Evolutionary conservation across 2,113 vertebrate genomes (phyloP), one percentile per base, ranked within the genome.

Genomic region (Penelope pileata): DNA sequence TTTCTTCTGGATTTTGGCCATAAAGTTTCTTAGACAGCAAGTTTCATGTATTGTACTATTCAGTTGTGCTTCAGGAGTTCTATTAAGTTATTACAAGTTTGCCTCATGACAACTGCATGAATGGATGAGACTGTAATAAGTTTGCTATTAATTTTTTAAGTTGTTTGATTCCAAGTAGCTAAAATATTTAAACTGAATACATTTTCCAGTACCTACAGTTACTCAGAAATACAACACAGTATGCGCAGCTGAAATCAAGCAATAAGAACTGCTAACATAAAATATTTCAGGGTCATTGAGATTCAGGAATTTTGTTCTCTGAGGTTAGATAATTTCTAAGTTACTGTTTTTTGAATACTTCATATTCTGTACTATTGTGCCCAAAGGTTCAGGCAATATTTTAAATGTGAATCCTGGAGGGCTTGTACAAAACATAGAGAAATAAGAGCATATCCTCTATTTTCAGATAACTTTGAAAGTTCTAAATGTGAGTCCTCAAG

Each of bases 181-280:
- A 78, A 95, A 94, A 93, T 81, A 92, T 96, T 94, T 86, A 81
- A 94, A 91, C 48, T 86, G 43, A 69, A 18, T 90, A 7, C 84
- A 84, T 92, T 76, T 40, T 36, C 51, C 66, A 67, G 73, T 73
- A 88, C 88, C 80, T 93, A 79, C 70, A 83, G 75, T 82, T 83
- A 51, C 90, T 93, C 58, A 48, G 66, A 58, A 42, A 17, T 12
- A 6, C 47, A 45, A 75, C 38, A 36, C 40, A 54, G 54, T 23
- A 36, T 29, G 36, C 29, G 48, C 32, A 84, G 62, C 51, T 75
- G 83, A 81, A 42, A 45, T 83, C 51, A 70, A 73, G 90, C 50
- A 48, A 4, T 50, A 50, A 54, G 50, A 83, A 29, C 76, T 32
- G 10, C 62, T 27, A 32, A 77, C 17, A 70, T 26, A 4, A 78